Base-by-base conservation (phyloP, 1,140 invertebrate species). In the Chironomus striatipennis region DNA sequence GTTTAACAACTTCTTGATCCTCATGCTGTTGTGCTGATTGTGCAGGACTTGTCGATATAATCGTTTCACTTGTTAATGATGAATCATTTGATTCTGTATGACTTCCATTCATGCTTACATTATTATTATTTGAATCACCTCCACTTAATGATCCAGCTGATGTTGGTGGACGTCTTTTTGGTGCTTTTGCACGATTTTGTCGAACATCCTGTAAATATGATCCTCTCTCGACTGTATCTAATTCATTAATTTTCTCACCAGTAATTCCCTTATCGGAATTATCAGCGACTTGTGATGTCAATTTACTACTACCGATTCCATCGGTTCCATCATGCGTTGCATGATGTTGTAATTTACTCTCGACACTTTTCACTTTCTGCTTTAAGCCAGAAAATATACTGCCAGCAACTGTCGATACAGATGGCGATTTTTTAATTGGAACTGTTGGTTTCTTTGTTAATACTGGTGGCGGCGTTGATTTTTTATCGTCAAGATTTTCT, bases 391-490 rank as follows among this genome's bases (percentile, higher is more conserved):
- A 85, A 75, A 89, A 83, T 42, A 88, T 78, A 12, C 85, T 84
- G 42, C 84, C 84, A 8, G 85, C 81, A 21, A 84, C 83, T 10
- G 82, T 81, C 0, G 84, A 81, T 15, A 85, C 84, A 2, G 87
- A 87, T 5, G 87, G 87, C 76, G 87, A 88, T 76, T 89, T 89
- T 80, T 89, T 89, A 64, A 86, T 79, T 64, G 87, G 86, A 76
- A 89, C 84, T 74, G 82, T 83, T 15, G 88, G 88, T 80, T 89
- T 89, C 78, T 88, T 89, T 74, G 79, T 78, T n/a, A 82, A 76
- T 74, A 80, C 81, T 73, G 81, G 81, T 64, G 80, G 79, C 6
- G 80, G 80, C 74, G 79, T 82, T 15, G 70, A 17, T 18, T 80
- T 77, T 74, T 81, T 81, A 24, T 82, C 81, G 73, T 82, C 81